These are phyloP conservation scores for Heterotilapia buettikoferi DNA, from an alignment of 2,113 vertebrate genomes.

Conservation along the genomic window DNA sequence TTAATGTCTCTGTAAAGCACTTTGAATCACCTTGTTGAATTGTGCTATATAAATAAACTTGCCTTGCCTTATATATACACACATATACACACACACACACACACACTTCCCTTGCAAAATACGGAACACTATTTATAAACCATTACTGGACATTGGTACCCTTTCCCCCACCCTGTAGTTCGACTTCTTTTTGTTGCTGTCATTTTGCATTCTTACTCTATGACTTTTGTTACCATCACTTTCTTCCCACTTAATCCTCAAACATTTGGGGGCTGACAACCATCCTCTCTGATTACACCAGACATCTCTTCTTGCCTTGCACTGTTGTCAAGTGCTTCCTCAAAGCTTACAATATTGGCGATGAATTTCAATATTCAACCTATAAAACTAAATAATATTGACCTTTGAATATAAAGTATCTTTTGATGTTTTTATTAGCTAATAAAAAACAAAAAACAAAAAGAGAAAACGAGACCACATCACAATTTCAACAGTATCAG, in stretches of 20 bases:
- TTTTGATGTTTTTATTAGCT: neutral
- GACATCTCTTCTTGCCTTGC: neutral
- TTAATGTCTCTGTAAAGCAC: too few relatives aligned
- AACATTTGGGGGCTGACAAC: neutral
- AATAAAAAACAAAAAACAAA: neutral
- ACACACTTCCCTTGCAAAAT: neutral
- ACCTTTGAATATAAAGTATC: neutral
- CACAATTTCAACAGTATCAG: constrained; percentile 66
- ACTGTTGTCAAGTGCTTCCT: neutral
- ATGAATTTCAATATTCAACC: neutral
- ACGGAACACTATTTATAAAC: neutral
- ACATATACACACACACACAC: rapidly evolving
- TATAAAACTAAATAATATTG: neutral
- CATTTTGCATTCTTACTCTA: neutral
- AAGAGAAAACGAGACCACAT: neutral
- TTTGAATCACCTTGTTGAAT: too few relatives aligned
- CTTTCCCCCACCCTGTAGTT: neutral
- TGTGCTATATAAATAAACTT: too few relatives aligned
- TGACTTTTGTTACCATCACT: neutral
- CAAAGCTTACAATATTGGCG: neutral
- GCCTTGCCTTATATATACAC: too few relatives aligned
- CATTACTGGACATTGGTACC: neutral
- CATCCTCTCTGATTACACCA: neutral
- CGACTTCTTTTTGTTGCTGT: neutral
- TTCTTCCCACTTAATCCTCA: neutral